Base-by-base conservation (phyloP, 1,140 invertebrate species). In the Panagrolaimus sp. region DNA sequence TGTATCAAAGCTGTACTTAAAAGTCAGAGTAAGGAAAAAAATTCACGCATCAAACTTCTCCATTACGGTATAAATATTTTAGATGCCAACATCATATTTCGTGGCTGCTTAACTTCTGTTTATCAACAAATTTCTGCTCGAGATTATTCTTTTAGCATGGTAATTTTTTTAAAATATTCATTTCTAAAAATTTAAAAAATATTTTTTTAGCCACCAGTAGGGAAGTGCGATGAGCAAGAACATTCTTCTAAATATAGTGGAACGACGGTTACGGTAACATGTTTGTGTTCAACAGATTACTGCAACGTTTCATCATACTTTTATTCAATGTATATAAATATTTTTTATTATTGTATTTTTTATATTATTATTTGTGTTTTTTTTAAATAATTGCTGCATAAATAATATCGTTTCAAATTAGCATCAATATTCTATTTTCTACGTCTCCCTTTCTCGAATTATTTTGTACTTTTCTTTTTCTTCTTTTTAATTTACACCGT, bases 111-210 rank as follows among this genome's bases (percentile, higher is more conserved):
- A 57, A 57, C 51, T 27, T 57, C 51, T 20, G 27, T 57, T 57
- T 57, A 57, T 27, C 51, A 57, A 27, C 51, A 57, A 57, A 57
- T 57, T 11, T 57, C 51, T 20, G 51, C 20, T 11, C 51, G 51
- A 57, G 51, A 57, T 57, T 57, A 57, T 27, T 57, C 27, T 57
- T 57, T 57, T 20, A 57, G 51, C 51, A 57, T 57, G 51, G 51
- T 57, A 57, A 20, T 20, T 57, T 48, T 57, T 57, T 57, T 20
- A 16, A 20, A 25, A 27, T 57, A 20, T 16, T 16, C n/a, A n/a
- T n/a, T n/a, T n/a, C 51, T 57, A 16, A 13, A 11, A 16, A n/a
- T n/a, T n/a, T 27, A 57, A 57, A 20, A n/a, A 20, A 13, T 20
- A 20, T 57, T 57, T 57, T 57, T 57, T n/a, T 11, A 57, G 51